Evolutionary conservation across 1,140 invertebrate species (phyloP).

Genomic region (Danaus melanippus): DNA sequence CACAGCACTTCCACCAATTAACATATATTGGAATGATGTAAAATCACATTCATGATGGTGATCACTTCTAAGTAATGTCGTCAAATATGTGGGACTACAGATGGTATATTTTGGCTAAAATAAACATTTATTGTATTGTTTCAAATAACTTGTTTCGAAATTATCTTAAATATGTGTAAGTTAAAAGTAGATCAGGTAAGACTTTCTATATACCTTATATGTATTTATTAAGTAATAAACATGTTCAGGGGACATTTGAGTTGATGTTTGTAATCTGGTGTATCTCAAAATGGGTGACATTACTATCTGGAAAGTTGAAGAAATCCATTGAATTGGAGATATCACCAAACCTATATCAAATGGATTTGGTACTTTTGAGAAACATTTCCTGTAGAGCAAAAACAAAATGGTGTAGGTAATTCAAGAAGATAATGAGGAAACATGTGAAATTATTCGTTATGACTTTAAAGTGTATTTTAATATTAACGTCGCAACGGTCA

Average conservation of each 20-base stretch:
- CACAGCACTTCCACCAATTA: slow-evolving; percentile 2
- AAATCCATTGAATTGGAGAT: slow-evolving; percentile 32
- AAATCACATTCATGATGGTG: slow-evolving; percentile 5
- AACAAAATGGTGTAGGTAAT: too few species aligned
- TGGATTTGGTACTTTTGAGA: slow-evolving; percentile 20
- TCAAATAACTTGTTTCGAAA: background rate
- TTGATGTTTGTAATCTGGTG: slow-evolving; percentile 25
- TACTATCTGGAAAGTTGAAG: slow-evolving; percentile 18
- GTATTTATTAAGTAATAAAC: slow-evolving; percentile 25
- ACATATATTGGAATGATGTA: slow-evolving; percentile 4
- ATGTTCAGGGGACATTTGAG: slow-evolving; percentile 23
- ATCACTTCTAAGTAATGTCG: slow-evolving; percentile 1
- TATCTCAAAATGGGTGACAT: slow-evolving; percentile 18
- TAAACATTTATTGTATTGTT: background rate
- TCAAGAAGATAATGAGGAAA: too few species aligned
- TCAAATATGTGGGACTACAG: background rate
- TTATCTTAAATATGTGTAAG: background rate
- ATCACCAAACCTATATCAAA: slow-evolving; percentile 15
- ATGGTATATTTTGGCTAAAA: slow-evolving; percentile 7
- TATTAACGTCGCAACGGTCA: too few species aligned
- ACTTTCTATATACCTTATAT: slow-evolving; percentile 21
- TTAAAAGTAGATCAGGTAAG: background rate
- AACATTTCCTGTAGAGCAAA: slow-evolving; percentile 5
- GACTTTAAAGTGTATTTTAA: too few species aligned
- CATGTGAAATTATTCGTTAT: too few species aligned